A percentile compares a stretch with the other conserved stretches of the same genome.
These are phyloP conservation scores for Elgaria multicarinata DNA, from an alignment of 2,113 vertebrate species.

Conservation along the genomic window DNA sequence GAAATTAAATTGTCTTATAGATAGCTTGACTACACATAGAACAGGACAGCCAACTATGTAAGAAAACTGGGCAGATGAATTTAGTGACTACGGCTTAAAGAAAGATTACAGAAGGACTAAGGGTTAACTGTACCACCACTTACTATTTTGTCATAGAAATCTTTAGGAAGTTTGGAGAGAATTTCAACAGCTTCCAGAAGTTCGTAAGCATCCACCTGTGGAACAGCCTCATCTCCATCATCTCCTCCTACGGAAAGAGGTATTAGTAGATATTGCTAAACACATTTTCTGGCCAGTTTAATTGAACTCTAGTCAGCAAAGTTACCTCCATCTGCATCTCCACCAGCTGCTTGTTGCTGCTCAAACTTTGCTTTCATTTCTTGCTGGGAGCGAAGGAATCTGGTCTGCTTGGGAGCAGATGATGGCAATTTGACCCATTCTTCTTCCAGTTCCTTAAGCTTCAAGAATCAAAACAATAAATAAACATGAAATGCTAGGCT, in stretches of 20 bases:
- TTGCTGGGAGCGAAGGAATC: slow-evolving; percentile 97
- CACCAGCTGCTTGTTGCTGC: slow-evolving; percentile 89
- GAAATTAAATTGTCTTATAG: neutral
- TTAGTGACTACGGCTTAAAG: neutral
- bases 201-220: slow-evolving; percentile 93
- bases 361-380: slow-evolving; percentile 95
- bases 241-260: slow-evolving; percentile 78
- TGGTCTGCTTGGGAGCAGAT: slow-evolving; percentile 85
- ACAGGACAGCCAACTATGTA: neutral
- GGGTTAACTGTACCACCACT: slow-evolving; percentile 58
- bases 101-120: neutral
- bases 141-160: slow-evolving; percentile 99
- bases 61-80: slow-evolving; percentile 16
- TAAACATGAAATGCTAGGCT: neutral
- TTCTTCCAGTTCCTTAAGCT: slow-evolving; percentile 98
- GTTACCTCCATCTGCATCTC: slow-evolving; percentile 87
- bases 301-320: neutral
- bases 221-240: slow-evolving; percentile 81
- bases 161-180: slow-evolving; percentile 96
- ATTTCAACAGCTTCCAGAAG: slow-evolving; percentile 95
- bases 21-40: neutral
- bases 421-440: slow-evolving; percentile 94
- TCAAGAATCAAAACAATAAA: slow-evolving; percentile 19
- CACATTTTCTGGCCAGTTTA: neutral
- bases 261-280: slow-evolving; percentile 13